A percentile compares a stretch with the other conserved stretches of the same genome.
phyloP scores from a whole-genome alignment of 2,113 vertebrate genomes.

The Rhodinocichla rosea region DNA sequence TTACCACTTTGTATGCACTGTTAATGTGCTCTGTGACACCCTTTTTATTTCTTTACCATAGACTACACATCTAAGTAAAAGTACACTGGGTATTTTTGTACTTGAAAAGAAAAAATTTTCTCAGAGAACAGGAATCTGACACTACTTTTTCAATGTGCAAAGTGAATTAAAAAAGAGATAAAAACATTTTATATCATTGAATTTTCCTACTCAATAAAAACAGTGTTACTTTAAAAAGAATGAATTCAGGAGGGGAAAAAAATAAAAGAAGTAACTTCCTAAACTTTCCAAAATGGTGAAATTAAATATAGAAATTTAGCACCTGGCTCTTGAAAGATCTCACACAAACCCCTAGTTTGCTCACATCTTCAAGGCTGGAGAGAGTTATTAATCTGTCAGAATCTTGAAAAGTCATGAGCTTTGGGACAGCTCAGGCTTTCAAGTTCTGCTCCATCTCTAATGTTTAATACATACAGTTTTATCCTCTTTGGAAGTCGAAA shows the following conservation, averaged over 20 bases:
- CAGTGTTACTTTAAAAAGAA: neutral
- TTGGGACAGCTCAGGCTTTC: neutral
- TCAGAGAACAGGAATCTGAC: neutral
- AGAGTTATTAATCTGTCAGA: neutral
- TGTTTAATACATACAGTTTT: constrained; percentile 4
- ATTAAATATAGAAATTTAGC: neutral
- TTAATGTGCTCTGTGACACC: neutral
- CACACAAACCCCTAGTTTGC: neutral
- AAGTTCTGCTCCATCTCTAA: neutral
- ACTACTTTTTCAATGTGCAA: neutral
- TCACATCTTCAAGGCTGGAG: neutral
- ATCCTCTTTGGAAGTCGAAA: neutral
- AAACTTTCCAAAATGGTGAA: neutral
- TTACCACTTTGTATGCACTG: neutral
- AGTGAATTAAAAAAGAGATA: neutral
- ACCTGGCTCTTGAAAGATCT: neutral
- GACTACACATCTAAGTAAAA: neutral
- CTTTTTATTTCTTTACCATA: neutral
- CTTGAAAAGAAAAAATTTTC: neutral
- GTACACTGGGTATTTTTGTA: neutral
- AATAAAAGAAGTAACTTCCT: neutral
- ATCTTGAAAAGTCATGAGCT: neutral
- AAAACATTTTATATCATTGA: neutral
- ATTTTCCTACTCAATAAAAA: neutral
- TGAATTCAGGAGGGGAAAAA: neutral